phyloP scores from a whole-genome alignment of 2,888 invertebrate species.

The Muscina levida region DNA sequence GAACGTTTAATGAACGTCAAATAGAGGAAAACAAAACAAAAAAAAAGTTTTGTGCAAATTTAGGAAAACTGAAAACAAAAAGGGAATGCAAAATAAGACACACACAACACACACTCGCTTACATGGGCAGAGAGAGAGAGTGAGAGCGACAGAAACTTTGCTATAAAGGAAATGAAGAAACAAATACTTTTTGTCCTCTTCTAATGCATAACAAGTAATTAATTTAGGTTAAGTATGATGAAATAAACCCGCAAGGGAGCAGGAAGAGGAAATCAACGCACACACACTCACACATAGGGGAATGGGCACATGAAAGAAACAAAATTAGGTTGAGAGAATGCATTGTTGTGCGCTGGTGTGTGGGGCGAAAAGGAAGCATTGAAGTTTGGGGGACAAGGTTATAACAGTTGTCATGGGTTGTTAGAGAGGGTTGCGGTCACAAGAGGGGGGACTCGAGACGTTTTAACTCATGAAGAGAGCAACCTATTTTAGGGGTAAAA shows the following conservation, averaged over 20 bases:
- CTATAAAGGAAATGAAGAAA: neutral
- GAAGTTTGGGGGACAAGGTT: neutral
- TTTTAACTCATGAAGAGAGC: neutral
- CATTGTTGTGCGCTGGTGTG: neutral
- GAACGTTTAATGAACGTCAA: constrained; percentile 67
- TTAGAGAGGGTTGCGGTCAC: neutral
- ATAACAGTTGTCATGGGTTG: neutral
- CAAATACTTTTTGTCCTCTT: constrained; percentile 60
- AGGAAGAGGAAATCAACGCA: neutral
- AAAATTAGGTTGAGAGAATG: constrained; percentile 8
- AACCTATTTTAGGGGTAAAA: constrained; percentile 20
- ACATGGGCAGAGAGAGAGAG: too few relatives aligned
- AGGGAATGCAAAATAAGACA: neutral
- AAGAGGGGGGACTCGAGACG: neutral
- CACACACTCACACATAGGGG: too few relatives aligned
- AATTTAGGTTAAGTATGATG: constrained; percentile 29
- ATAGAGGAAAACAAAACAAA: constrained; percentile 48
- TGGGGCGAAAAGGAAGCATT: too few relatives aligned
- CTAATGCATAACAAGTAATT: constrained; percentile 56
- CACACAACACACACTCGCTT: too few relatives aligned
- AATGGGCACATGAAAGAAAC: too few relatives aligned
- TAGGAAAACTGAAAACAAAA: constrained; percentile 32
- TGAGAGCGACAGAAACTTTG: too few relatives aligned
- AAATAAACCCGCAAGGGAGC: constrained; percentile 7
- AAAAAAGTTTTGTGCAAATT: constrained; percentile 38